Conservation (phyloP, 2,113 vertebrate species). For the Butorides virescens region DNA sequence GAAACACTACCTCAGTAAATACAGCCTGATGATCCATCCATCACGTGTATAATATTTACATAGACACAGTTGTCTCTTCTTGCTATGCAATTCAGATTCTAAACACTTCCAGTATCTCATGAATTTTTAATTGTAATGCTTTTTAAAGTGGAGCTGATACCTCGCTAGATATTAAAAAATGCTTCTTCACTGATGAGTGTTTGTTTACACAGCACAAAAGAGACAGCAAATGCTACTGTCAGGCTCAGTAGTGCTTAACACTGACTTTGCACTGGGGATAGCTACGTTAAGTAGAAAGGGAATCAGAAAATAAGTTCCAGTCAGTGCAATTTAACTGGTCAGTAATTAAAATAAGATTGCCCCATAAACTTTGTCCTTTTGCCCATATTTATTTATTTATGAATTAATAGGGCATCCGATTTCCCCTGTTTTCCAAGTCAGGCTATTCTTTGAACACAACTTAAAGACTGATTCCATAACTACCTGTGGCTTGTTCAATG, state of each 20-base stretch:
- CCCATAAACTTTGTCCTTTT: not conserved
- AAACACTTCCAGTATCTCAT: not conserved
- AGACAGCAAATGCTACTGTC: not conserved
- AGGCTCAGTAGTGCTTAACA: not conserved
- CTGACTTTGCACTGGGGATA: not conserved
- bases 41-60: not conserved
- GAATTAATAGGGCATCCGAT: not conserved
- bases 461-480: not conserved
- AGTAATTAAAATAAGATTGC: not conserved
- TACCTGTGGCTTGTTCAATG: not conserved
- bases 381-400: not conserved
- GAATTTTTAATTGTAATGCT: not conserved
- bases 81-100: not conserved
- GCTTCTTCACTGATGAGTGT: not conserved
- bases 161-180: not conserved
- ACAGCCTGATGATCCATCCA: not conserved
- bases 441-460: not conserved
- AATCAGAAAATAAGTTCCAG: not conserved
- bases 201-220: not conserved
- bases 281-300: not conserved
- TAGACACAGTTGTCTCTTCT: not conserved
- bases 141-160: not conserved
- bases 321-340: not conserved
- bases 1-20: conserved; percentile 41
- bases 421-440: not conserved